These are phyloP conservation scores for Brachionus koreanus DNA, from an alignment of 1,140 invertebrate species.

Conservation along the genomic window DNA sequence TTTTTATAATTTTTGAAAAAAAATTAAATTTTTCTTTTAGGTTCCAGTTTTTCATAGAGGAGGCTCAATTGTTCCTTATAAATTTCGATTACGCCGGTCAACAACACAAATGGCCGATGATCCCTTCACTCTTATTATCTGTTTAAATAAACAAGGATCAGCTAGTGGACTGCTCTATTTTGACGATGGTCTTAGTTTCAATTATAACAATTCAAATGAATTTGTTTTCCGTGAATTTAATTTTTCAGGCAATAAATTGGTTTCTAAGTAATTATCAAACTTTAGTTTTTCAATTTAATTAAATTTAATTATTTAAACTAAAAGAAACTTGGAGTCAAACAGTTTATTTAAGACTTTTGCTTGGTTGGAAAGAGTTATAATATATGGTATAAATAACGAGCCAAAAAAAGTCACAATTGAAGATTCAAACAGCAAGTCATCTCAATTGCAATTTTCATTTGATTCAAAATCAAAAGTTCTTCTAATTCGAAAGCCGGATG, in stretches of 20 bases:
- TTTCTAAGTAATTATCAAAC: conserved; percentile 17
- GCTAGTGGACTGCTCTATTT: conserved; percentile 34
- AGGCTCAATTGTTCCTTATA: conserved; percentile 84
- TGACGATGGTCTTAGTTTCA: conserved; percentile 21
- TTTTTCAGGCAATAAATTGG: conserved; percentile 28
- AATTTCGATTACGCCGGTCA: conserved; percentile 81
- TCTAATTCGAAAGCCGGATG: conserved; percentile 20
- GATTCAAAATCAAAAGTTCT: neutral
- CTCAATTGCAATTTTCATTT: conserved; percentile 33
- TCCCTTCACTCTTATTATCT: conserved; percentile 82
- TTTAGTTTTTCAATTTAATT: neutral
- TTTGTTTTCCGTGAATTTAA: conserved; percentile 22
- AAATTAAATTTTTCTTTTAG: conserved; percentile 68
- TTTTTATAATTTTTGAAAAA: conserved; percentile 66
- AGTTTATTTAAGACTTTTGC: conserved; percentile 23
- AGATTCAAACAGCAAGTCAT: neutral
- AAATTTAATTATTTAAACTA: neutral
- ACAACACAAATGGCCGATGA: conserved; percentile 79
- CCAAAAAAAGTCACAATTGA: conserved; percentile 9
- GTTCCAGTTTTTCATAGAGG: conserved; percentile 90
- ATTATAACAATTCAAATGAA: conserved; percentile 29
- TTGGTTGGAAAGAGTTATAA: conserved; percentile 36
- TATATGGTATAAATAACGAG: neutral
- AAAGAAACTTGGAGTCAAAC: neutral
- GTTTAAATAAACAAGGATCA: conserved; percentile 63